Evolutionary conservation across 2,113 vertebrate genomes (phyloP).

Genomic region (Pelobates fuscus): DNA sequence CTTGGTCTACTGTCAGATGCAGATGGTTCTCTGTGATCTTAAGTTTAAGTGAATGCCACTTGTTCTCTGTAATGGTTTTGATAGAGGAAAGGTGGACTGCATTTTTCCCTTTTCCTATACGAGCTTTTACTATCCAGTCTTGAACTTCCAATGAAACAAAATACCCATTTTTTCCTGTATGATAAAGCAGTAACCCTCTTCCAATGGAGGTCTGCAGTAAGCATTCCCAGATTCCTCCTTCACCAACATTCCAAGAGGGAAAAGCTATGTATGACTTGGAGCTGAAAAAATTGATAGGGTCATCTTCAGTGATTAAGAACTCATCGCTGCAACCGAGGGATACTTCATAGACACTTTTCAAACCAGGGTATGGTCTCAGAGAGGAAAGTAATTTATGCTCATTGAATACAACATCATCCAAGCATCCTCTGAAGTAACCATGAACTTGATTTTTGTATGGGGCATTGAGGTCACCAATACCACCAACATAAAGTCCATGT

Average conservation of each 20-base stretch:
- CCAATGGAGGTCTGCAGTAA: slow-evolving; percentile 73
- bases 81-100: slow-evolving; percentile 72
- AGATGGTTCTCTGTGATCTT: slow-evolving; percentile 72
- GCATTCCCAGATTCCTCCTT: slow-evolving; percentile 70
- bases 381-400: slow-evolving; percentile 76
- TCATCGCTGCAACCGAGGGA: slow-evolving; percentile 85
- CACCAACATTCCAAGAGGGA: slow-evolving; percentile 67
- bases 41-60: slow-evolving; percentile 79
- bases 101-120: slow-evolving; percentile 66
- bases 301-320: slow-evolving; percentile 82
- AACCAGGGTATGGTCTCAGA: slow-evolving; percentile 78
- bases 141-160: slow-evolving; percentile 86
- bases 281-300: slow-evolving; percentile 89
- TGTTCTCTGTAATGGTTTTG: slow-evolving; percentile 72
- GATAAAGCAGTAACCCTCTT: slow-evolving; percentile 82
- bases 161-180: slow-evolving; percentile 71
- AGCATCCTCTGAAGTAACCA: slow-evolving; percentile 78
- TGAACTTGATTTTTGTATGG: slow-evolving; percentile 66
- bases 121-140: slow-evolving; percentile 73
- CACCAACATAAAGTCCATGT: slow-evolving; percentile 78
- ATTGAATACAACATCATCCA: slow-evolving; percentile 82
- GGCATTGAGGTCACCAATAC: slow-evolving; percentile 69
- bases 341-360: slow-evolving; percentile 82
- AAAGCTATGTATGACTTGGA: slow-evolving; percentile 83
- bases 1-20: slow-evolving; percentile 76